Evolutionary conservation across 2,888 invertebrate species (phyloP).

Genomic region (Argyresthia goedartella): DNA sequence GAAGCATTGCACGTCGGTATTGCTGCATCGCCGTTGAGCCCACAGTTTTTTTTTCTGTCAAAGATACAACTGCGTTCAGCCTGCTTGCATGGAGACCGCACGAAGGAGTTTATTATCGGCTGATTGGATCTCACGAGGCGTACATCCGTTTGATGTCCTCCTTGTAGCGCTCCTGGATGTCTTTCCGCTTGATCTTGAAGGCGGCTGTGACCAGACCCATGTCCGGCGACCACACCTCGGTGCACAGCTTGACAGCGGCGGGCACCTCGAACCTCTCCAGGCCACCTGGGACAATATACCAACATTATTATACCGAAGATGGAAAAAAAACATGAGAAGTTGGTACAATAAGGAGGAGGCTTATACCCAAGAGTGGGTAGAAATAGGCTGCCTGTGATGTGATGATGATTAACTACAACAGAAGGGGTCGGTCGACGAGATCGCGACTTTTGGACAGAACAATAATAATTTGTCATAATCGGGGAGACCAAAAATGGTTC

Average conservation of each 20-base stretch:
- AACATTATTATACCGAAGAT: no score
- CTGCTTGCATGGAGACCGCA: not conserved
- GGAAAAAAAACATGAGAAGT: no score
- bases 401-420: no score
- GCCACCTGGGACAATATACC: constrained; percentile 73
- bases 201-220: constrained; percentile 98
- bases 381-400: no score
- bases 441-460: no score
- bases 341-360: no score
- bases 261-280: constrained; percentile 95
- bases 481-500: no score
- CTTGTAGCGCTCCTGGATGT: constrained; percentile 94
- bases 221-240: constrained; percentile 97
- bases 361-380: no score
- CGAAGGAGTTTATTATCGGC: no score
- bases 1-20: not conserved
- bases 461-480: no score
- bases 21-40: not conserved
- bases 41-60: not conserved
- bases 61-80: not conserved
- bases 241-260: constrained; percentile 86
- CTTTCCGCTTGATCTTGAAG: constrained; percentile 96
- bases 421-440: no score
- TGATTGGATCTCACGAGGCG: constrained; percentile 77
- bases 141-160: constrained; percentile 95